Percentiles rank a stretch among this genome's conserved stretches.
Conservation (phyloP, 2,888 invertebrate genomes). For the Cephus rjabovi region DNA sequence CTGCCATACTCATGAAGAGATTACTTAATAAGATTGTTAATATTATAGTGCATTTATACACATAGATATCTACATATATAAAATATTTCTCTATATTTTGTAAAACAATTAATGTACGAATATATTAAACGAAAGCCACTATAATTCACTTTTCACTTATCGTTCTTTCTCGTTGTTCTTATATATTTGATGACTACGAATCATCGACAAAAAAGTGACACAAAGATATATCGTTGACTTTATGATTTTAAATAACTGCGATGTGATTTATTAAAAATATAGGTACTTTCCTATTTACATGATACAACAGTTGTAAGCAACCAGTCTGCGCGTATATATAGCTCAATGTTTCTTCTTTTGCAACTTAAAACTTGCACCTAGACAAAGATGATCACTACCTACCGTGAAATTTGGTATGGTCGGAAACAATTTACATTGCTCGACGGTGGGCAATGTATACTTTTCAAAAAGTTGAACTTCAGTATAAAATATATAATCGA, state of each 20-base stretch:
- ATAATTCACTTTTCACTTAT: background rate
- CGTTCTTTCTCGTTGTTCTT: background rate
- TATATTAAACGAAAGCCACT: background rate
- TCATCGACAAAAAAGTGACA: background rate
- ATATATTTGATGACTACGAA: background rate
- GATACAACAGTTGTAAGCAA: background rate
- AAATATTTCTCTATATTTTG: background rate
- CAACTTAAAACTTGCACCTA: conserved; percentile 80
- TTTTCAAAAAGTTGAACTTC: conserved; percentile 62
- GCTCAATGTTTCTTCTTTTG: conserved; percentile 46
- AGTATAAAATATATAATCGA: conserved; percentile 94
- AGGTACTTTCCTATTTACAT: conserved; percentile 1
- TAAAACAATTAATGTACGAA: background rate
- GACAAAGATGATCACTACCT: conserved; percentile 87
- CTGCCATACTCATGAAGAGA: background rate
- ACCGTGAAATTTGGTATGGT: conserved; percentile 79
- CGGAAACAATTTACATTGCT: conserved; percentile 71
- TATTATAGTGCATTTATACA: background rate
- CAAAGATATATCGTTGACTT: background rate
- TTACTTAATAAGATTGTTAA: background rate
- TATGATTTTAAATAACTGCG: background rate
- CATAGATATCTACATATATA: background rate
- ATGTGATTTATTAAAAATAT: conserved; percentile 5
- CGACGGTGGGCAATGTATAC: conserved; percentile 75
- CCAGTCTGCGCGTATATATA: background rate